Base-by-base conservation (phyloP, 2,113 vertebrate species). In the Probosciger aterrimus region DNA sequence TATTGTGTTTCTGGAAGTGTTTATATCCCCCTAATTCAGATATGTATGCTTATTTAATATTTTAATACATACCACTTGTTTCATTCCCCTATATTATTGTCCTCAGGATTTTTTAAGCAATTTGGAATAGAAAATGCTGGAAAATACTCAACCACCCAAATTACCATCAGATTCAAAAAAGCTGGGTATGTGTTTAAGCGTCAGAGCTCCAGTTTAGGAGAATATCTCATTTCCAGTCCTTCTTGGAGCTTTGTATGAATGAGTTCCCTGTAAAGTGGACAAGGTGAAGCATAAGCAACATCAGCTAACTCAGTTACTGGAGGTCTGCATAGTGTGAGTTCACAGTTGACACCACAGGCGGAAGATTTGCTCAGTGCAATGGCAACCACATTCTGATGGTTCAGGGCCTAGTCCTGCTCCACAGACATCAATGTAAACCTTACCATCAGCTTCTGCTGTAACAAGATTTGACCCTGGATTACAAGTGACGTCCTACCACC, bases 401-500 rank as follows among this genome's bases (percentile, higher is more conserved):
- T 82, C 3, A 1, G 28, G 7, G 13, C 18, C 30, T 37, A 70
- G 50, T 52, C 43, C 68, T 75, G 35, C 20, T 27, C 31, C 46
- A 16, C 7, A 14, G 70, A 70, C 10, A 15, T 12, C 53, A 75
- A 4, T 25, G 25, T 10, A 88, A 89, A 59, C 33, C 23, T 52
- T 65, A 59, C 3, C 18, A 46, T 4, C 7, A 25, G 7, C 37
- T 53, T 90, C 25, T 23, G 4, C 12, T 46, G 16, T 28, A 83
- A 84, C 4, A 63, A 67, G 10, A 68, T 44, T 62, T 63, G 31
- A 10, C 17, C 8, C 15, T 41, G 9, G 37, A 70, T 49, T 85
- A 41, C 30, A 69, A 50, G 7, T 24, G 35, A 68, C 0, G 0
- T 93, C 22, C 7, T 13, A 50, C 7, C 5, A 17, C 22, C 53